phyloP scores from a whole-genome alignment of 2,888 invertebrate genomes.

The Erebia ligea region DNA sequence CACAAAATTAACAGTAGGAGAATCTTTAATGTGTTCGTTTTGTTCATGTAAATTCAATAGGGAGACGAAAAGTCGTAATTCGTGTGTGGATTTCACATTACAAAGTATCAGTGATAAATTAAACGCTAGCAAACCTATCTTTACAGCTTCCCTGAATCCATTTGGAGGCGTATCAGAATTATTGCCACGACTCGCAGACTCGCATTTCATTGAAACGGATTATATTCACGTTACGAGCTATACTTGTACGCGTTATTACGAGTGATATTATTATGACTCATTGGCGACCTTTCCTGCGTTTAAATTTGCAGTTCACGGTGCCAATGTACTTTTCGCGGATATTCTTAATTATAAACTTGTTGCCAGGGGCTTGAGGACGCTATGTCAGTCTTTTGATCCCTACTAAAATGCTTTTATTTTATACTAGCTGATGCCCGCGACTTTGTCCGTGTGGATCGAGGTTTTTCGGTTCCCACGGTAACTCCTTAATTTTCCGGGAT shows the following conservation, averaged over 20 bases:
- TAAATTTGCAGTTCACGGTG: constrained; percentile 66
- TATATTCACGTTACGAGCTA: constrained; percentile 18
- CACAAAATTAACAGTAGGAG: no score
- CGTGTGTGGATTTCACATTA: background rate
- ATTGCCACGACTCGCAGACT: background rate
- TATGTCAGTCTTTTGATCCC: background rate
- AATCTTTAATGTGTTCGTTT: no score
- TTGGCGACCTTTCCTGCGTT: constrained; percentile 68
- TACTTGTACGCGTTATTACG: constrained; percentile 26
- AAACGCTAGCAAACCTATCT: background rate
- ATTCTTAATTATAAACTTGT: constrained; percentile 16
- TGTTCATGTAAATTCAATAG: no score
- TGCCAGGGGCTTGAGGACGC: background rate
- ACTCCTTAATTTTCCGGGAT: no score
- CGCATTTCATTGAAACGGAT: constrained; percentile 18
- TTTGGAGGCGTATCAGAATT: constrained; percentile 1
- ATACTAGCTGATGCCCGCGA: no score
- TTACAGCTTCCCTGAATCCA: constrained; percentile 14
- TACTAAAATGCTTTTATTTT: no score
- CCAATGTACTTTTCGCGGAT: constrained; percentile 59
- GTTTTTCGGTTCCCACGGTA: no score
- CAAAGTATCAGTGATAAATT: background rate
- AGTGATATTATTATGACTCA: constrained; percentile 59
- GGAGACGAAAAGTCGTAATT: no score
- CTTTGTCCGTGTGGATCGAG: no score